A percentile compares a stretch with the other conserved stretches of the same genome.
Conservation (phyloP, 2,113 vertebrate species). For the Myiopsitta monachus region DNA sequence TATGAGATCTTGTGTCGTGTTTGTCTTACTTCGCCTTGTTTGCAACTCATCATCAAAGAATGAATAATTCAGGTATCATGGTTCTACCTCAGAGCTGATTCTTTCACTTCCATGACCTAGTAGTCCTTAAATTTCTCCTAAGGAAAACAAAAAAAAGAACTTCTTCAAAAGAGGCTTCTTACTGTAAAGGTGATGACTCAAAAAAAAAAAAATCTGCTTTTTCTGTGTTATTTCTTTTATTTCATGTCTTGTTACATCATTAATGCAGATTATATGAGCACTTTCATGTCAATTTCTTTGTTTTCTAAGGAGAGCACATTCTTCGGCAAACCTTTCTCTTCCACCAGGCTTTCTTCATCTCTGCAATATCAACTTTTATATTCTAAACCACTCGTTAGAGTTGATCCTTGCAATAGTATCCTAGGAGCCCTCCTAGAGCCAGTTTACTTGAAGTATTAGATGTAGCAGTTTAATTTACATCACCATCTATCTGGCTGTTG, state of each 20-base stretch:
- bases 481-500: slow-evolving; percentile 1
- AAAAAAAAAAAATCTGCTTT: not conserved
- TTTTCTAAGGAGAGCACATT: not conserved
- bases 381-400: not conserved
- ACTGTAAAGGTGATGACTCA: not conserved
- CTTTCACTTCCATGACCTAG: not conserved
- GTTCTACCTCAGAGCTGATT: not conserved
- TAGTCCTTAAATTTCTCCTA: not conserved
- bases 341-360: not conserved
- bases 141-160: not conserved
- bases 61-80: not conserved
- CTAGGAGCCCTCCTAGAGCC: not conserved
- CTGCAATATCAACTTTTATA: not conserved
- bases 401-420: not conserved
- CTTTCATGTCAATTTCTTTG: not conserved
- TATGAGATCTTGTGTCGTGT: not conserved
- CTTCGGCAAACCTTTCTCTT: not conserved
- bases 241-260: not conserved
- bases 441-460: not conserved
- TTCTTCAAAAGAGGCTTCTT: not conserved
- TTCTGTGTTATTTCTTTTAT: not conserved
- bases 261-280: not conserved
- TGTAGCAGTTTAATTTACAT: slow-evolving; percentile 18
- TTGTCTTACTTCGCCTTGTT: not conserved
- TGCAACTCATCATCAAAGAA: not conserved